Percentiles rank a stretch among this genome's conserved stretches.
phyloP scores from a whole-genome alignment of 1,140 invertebrate species.

The Macrostomum lignano region DNA sequence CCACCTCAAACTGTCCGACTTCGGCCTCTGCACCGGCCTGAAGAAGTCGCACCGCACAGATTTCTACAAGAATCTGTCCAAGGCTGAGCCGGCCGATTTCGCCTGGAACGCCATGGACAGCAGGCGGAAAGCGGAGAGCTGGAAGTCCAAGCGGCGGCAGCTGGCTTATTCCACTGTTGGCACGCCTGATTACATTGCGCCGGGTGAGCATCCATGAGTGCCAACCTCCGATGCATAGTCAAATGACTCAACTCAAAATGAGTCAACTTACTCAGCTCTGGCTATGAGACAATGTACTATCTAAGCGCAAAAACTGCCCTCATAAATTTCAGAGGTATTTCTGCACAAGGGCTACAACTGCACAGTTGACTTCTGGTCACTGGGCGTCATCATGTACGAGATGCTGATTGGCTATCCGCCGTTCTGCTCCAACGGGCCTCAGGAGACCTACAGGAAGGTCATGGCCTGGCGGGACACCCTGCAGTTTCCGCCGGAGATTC shows the following conservation, averaged over 20 bases:
- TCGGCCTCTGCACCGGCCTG: constrained; percentile 87
- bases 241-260: too few species aligned
- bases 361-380: constrained; percentile 93
- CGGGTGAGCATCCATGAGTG: too few species aligned
- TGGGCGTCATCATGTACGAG: constrained; percentile 99
- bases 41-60: constrained; percentile 97
- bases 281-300: too few species aligned
- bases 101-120: constrained; percentile 6
- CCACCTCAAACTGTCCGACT: constrained; percentile 92
- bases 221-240: too few species aligned
- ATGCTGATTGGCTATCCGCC: constrained; percentile 98
- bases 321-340: constrained; percentile 68
- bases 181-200: constrained; percentile 98
- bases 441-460: constrained; percentile 97
- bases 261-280: too few species aligned
- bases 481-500: constrained; percentile 87
- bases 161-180: constrained; percentile 64
- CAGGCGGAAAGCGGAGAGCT: constrained; percentile 13
- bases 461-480: constrained; percentile 97
- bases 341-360: constrained; percentile 84
- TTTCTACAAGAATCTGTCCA: constrained; percentile 65
- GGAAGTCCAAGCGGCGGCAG: constrained; percentile 15
- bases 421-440: constrained; percentile 93
- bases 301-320: too few species aligned
- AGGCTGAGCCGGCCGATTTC: not conserved